phyloP scores from a whole-genome alignment of 2,797 vertebrate genomes.

The Melanogrammus aeglefinus region DNA sequence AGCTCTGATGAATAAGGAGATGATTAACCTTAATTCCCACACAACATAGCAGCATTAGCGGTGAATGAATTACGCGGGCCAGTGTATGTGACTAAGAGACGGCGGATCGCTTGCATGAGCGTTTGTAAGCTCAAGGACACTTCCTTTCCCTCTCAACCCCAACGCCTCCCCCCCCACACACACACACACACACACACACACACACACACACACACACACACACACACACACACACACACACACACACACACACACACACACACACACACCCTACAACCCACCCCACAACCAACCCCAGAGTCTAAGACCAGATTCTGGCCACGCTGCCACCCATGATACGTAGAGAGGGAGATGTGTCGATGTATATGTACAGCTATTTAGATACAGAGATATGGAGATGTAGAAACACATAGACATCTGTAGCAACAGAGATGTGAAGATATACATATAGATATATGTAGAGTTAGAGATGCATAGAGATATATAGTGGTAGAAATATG shows the following conservation, averaged over 20 bases:
- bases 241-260: slow-evolving; percentile 38
- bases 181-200: slow-evolving; percentile 29
- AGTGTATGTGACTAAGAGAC: slow-evolving; percentile 83
- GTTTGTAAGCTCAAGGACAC: slow-evolving; percentile 61
- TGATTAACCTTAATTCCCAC: slow-evolving; percentile 95
- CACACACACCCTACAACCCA: slow-evolving; percentile 30
- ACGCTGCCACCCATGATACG: background rate
- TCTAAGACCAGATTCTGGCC: slow-evolving; percentile 15
- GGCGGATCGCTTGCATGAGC: slow-evolving; percentile 78
- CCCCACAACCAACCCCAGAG: slow-evolving; percentile 43
- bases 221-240: slow-evolving; percentile 42
- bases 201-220: slow-evolving; percentile 43
- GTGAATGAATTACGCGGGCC: slow-evolving; percentile 86
- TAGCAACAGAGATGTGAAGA: too few species aligned
- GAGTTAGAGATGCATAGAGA: too few species aligned
- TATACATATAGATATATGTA: too few species aligned
- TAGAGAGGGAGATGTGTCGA: background rate
- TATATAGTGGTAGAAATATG: too few species aligned
- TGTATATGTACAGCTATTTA: background rate
- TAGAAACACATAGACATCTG: background rate
- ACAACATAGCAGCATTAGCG: slow-evolving; percentile 86
- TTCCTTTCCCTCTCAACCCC: slow-evolving; percentile 46
- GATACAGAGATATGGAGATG: background rate
- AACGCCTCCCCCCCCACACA: slow-evolving; percentile 49
- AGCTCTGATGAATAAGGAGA: slow-evolving; percentile 86